Evolutionary conservation across 2,113 vertebrate species (phyloP), one percentile per base, ranked within the genome.

Genomic region (Dunckerocampus dactyliophorus): DNA sequence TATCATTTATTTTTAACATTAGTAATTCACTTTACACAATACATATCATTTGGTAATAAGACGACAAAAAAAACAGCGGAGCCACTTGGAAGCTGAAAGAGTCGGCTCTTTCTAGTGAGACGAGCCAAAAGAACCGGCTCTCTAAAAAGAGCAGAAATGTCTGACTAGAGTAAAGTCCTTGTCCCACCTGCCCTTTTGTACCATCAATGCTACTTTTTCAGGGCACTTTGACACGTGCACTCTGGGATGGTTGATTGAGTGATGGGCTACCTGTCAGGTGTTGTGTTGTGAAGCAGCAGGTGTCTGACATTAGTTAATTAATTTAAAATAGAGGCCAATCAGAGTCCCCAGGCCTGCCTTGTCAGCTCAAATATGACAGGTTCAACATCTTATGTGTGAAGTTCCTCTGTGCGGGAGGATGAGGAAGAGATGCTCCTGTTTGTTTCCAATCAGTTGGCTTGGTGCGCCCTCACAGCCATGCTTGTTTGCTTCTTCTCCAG

Each of bases 401-500:
- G 20, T 49, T 12, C 5, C 48, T 49, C 11, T 21, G 48, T 13
- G 20, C 48, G 9, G 4, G 6, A 4, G 46, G 46, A 17, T 47
- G 46, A 67, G 28, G 19, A 47, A 0, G 50, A 48, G n/a, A 14
- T 13, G 9, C 8, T 49, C 11, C 20, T 3, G 48, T 14, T 50
- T 50, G 48, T 20, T 21, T 50, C 22, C 21, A n/a, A 22, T 37
- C 20, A 19, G 3, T 15, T 22, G 15, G 11, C 2, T 34, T 5
- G 17, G 16, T 59, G 6, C 43, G 8, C n/a, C 58, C 3, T 56
- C 22, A 19, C 46, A 6, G 12, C 11, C 45, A 16, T 8, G 12
- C n/a, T 31, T 8, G n/a, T 12, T 31, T 17, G 0, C 54, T 67
- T 42, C 50, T 39, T 53, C 15, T 43, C 0, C 73, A 98, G 95